Percentiles rank a stretch among this genome's conserved stretches.
phyloP scores from a whole-genome alignment of 2,113 vertebrate species.

The Ceuthmochares aereus region DNA sequence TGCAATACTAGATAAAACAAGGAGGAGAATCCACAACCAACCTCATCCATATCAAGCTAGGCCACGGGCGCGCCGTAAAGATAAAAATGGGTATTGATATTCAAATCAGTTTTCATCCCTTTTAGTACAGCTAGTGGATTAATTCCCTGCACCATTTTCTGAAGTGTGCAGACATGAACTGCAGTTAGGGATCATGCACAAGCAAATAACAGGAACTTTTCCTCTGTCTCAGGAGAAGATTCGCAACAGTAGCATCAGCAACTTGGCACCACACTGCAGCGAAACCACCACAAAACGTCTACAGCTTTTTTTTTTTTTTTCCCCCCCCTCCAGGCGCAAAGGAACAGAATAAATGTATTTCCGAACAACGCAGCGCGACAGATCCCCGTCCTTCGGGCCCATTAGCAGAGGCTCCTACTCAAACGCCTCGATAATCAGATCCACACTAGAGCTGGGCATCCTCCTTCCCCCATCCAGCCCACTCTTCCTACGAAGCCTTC shows the following conservation, averaged over 20 bases:
- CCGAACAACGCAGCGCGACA: background rate
- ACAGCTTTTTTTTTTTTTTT: background rate
- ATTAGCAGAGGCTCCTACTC: background rate
- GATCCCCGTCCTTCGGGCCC: background rate
- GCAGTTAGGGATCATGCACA: background rate
- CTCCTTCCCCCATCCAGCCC: background rate
- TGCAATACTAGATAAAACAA: background rate
- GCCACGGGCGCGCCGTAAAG: constrained; percentile 2
- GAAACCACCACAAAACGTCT: background rate
- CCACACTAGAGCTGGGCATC: background rate
- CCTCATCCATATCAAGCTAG: background rate
- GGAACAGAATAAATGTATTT: background rate
- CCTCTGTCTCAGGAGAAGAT: background rate
- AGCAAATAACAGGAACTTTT: background rate
- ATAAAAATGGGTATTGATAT: constrained; percentile 42
- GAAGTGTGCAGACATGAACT: constrained; percentile 21
- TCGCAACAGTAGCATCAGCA: background rate
- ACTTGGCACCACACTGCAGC: constrained; percentile 14
- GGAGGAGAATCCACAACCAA: background rate
- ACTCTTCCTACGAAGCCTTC: background rate
- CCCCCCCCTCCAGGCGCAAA: background rate
- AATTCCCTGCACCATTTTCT: constrained; percentile 81
- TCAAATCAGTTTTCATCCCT: constrained; percentile 45
- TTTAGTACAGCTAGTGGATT: constrained; percentile 57
- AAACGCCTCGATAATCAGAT: background rate